phyloP scores from a whole-genome alignment of 2,888 invertebrate genomes.

The Agonopterix heracliana region DNA sequence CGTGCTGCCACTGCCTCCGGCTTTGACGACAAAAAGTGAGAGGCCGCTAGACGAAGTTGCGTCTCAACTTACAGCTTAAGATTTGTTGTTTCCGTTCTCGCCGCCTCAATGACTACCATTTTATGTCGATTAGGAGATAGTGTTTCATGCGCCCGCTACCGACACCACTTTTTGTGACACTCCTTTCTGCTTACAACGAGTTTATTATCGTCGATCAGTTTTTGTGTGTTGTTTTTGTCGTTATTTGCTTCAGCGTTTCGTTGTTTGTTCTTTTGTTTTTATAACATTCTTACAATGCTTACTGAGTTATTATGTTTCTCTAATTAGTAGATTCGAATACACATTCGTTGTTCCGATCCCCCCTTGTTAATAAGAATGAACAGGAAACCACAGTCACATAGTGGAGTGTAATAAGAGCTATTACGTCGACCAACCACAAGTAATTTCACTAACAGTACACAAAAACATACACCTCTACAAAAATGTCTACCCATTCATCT shows the following conservation, averaged over 20 bases:
- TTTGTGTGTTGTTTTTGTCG: slow-evolving; percentile 41
- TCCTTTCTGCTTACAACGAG: slow-evolving; percentile 63
- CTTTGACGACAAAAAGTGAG: slow-evolving; percentile 57
- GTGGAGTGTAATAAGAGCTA: slow-evolving; percentile 54
- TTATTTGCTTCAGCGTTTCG: slow-evolving; percentile 29
- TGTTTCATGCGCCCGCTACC: slow-evolving; percentile 72
- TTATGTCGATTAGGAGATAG: slow-evolving; percentile 73
- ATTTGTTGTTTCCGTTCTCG: slow-evolving; percentile 73
- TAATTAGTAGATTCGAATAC: slow-evolving; percentile 12
- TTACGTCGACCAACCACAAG: slow-evolving; percentile 66
- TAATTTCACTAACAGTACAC: slow-evolving; percentile 57
- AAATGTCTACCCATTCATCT: slow-evolving; percentile 73
- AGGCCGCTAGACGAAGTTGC: slow-evolving; percentile 46
- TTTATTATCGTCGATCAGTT: slow-evolving; percentile 62
- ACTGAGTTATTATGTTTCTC: slow-evolving; percentile 20
- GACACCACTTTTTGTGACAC: slow-evolving; percentile 71
- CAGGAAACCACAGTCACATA: slow-evolving; percentile 59
- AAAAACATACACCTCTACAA: slow-evolving; percentile 70
- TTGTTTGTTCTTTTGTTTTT: slow-evolving; percentile 40
- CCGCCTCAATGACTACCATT: slow-evolving; percentile 73
- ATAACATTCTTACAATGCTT: slow-evolving; percentile 10
- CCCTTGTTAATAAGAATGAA: slow-evolving; percentile 31
- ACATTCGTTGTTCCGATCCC: slow-evolving; percentile 16
- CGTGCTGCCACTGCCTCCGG: slow-evolving; percentile 20
- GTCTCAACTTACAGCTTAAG: slow-evolving; percentile 60